phyloP scores from a whole-genome alignment of 2,113 vertebrate genomes.

The Alligator sinensis region DNA sequence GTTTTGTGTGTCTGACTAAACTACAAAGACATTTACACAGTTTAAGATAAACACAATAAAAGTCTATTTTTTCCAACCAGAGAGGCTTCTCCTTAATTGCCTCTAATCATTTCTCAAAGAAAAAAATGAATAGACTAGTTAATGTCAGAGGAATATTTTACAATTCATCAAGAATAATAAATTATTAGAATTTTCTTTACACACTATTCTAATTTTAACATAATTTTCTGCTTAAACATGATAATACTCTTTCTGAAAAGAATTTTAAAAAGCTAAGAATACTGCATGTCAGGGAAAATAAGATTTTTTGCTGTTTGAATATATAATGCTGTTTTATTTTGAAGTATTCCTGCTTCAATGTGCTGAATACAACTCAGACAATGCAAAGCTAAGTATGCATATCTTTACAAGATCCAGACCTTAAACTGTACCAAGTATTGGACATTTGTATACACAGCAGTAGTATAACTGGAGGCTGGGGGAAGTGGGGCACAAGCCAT shows the following conservation, averaged over 20 bases:
- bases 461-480: too few relatives aligned
- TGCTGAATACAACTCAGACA: too few relatives aligned
- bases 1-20: background rate
- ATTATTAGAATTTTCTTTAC: constrained; percentile 21
- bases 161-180: constrained; percentile 37
- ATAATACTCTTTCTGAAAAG: constrained; percentile 1
- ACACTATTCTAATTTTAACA: constrained; percentile 39
- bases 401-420: too few relatives aligned
- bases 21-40: constrained; percentile 1
- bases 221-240: constrained; percentile 45
- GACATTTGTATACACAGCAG: too few relatives aligned
- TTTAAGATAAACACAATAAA: constrained; percentile 37
- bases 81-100: constrained; percentile 3
- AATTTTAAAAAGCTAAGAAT: constrained; percentile 35
- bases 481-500: too few relatives aligned
- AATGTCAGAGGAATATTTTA: constrained; percentile 42
- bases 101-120: constrained; percentile 34
- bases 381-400: too few relatives aligned
- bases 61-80: background rate
- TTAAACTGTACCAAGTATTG: too few relatives aligned
- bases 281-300: constrained; percentile 29
- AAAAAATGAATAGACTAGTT: constrained; percentile 38
- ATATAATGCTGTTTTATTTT: background rate
- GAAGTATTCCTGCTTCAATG: background rate
- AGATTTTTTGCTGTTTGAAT: background rate